phyloP scores from a whole-genome alignment of 2,113 vertebrate species.

The Callaeas wilsoni region DNA sequence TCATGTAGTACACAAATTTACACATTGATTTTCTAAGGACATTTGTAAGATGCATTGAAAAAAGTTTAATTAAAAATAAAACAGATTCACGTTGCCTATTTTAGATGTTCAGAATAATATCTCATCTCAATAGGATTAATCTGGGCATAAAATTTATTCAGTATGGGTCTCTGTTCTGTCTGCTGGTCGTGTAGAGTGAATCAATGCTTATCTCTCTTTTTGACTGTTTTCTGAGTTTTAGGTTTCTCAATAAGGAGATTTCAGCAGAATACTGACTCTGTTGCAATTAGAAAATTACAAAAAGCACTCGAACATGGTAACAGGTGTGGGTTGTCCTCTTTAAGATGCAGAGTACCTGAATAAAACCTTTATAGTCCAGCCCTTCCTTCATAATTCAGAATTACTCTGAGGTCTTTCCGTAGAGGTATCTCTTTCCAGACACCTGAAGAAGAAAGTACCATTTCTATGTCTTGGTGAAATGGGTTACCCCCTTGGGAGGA shows the following conservation, averaged over 20 bases:
- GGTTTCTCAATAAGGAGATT: not conserved
- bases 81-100: not conserved
- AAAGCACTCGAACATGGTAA: not conserved
- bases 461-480: not conserved
- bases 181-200: not conserved
- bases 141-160: not conserved
- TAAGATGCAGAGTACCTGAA: not conserved
- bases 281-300: not conserved
- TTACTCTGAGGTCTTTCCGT: not conserved
- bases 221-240: not conserved
- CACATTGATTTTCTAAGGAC: not conserved
- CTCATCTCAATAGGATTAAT: not conserved
- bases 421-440: not conserved
- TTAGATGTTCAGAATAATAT: not conserved
- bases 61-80: not conserved
- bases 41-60: not conserved
- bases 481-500: rapidly evolving
- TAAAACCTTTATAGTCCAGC: not conserved
- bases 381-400: not conserved
- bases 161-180: not conserved
- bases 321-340: not conserved
- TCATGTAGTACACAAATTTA: not conserved
- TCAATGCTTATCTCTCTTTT: not conserved
- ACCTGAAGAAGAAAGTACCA: not conserved
- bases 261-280: not conserved